Evolutionary conservation across 2,888 invertebrate genomes (phyloP).

Genomic region (Selenia dentaria): DNA sequence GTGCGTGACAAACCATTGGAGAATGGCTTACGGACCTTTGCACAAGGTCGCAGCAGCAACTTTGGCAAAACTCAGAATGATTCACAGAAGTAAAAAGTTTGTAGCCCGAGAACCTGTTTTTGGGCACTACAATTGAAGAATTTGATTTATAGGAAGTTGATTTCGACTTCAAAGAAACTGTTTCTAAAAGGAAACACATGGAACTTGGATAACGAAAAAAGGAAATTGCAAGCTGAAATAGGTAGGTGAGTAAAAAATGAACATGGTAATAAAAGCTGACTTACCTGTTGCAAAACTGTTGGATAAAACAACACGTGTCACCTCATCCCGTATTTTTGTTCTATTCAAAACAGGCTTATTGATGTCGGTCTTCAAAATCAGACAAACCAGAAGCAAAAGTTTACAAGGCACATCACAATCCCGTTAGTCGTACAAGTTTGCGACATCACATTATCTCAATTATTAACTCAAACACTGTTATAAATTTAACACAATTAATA

Average conservation of each 20-base stretch:
- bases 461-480: constrained; percentile 33
- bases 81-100: constrained; percentile 26
- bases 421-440: constrained; percentile 37
- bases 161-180: neutral
- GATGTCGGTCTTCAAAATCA: constrained; percentile 60
- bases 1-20: constrained; percentile 61
- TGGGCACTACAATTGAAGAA: constrained; percentile 8
- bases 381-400: constrained; percentile 50
- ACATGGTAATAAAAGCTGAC: no score
- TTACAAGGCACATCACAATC: constrained; percentile 48
- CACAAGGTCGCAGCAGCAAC: constrained; percentile 62
- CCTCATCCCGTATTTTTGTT: constrained; percentile 57
- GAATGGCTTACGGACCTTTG: constrained; percentile 69
- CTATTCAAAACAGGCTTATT: constrained; percentile 54
- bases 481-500: constrained; percentile 14
- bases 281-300: constrained; percentile 20
- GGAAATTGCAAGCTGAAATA: no score
- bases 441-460: constrained; percentile 31
- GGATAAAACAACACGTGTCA: constrained; percentile 55
- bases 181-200: no score
- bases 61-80: constrained; percentile 31
- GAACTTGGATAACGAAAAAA: no score
- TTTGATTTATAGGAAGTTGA: neutral
- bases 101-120: constrained; percentile 26
- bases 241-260: no score